A percentile compares a stretch with the other conserved stretches of the same genome.
Evolutionary conservation across 2,888 invertebrate species (phyloP).

Genomic region (Dasypogon diadema): DNA sequence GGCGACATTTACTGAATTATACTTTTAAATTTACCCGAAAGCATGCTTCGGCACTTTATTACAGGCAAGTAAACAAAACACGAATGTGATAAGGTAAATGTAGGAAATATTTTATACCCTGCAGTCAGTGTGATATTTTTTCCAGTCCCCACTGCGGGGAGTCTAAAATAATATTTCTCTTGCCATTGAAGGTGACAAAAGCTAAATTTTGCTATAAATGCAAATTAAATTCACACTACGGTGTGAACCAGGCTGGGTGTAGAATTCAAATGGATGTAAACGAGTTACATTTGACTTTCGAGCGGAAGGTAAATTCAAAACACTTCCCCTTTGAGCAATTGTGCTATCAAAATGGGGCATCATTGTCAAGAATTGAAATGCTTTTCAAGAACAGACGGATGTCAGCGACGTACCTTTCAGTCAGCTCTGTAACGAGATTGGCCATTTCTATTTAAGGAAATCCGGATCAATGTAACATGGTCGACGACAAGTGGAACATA

Average conservation of each 20-base stretch:
- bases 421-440: slow-evolving; percentile 20
- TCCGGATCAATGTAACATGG: slow-evolving; percentile 4
- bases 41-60: background rate
- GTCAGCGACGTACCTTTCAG: background rate
- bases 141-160: background rate
- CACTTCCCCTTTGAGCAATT: slow-evolving; percentile 18
- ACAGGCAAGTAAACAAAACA: background rate
- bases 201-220: slow-evolving; percentile 30
- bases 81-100: background rate
- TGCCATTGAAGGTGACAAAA: slow-evolving; percentile 36
- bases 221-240: slow-evolving; percentile 37
- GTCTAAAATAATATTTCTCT: slow-evolving; percentile 18
- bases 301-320: slow-evolving; percentile 32
- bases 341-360: slow-evolving; percentile 17
- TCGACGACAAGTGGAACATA: background rate
- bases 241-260: background rate
- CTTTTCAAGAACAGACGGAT: slow-evolving; percentile 17
- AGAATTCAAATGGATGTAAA: slow-evolving; percentile 38
- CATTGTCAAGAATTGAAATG: slow-evolving; percentile 22
- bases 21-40: too few species aligned
- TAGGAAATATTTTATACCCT: background rate
- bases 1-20: too few species aligned
- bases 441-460: slow-evolving; percentile 32
- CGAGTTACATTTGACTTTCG: slow-evolving; percentile 38
- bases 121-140: background rate